Conservation (phyloP, 2,888 invertebrate genomes). For the Tiliacea aurago region DNA sequence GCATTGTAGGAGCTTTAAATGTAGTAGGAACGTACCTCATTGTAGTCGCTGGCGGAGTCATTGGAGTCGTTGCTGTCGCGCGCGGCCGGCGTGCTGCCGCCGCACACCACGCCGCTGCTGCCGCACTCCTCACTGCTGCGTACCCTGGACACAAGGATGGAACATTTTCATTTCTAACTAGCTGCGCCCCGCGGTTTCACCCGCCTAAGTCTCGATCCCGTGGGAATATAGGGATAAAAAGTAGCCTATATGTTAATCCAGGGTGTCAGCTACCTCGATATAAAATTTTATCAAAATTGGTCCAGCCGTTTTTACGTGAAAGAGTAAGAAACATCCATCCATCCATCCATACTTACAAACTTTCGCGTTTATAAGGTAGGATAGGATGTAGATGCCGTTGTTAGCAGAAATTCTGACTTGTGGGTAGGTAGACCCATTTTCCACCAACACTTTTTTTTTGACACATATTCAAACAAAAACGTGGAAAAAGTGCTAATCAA, state of each 20-base stretch:
- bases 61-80: conserved; percentile 88
- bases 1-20: not conserved
- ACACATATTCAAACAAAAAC: no score
- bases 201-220: no score
- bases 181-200: no score
- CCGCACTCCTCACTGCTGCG: conserved; percentile 85
- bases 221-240: no score
- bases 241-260: no score
- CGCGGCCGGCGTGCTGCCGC: conserved; percentile 74
- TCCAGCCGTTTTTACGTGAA: no score
- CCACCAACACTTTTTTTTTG: not conserved
- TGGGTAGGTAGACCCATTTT: not conserved
- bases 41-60: conserved; percentile 89
- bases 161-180: not conserved
- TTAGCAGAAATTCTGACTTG: not conserved
- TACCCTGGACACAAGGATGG: conserved; percentile 69
- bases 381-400: not conserved
- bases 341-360: no score
- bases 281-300: no score
- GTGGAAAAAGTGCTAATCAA: not conserved
- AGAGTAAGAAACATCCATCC: no score
- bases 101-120: conserved; percentile 87
- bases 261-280: no score
- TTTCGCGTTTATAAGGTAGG: no score
- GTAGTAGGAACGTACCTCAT: conserved; percentile 77